These are phyloP conservation scores for Parelbella ahira DNA, from an alignment of 2,888 invertebrate species.

Conservation along the genomic window DNA sequence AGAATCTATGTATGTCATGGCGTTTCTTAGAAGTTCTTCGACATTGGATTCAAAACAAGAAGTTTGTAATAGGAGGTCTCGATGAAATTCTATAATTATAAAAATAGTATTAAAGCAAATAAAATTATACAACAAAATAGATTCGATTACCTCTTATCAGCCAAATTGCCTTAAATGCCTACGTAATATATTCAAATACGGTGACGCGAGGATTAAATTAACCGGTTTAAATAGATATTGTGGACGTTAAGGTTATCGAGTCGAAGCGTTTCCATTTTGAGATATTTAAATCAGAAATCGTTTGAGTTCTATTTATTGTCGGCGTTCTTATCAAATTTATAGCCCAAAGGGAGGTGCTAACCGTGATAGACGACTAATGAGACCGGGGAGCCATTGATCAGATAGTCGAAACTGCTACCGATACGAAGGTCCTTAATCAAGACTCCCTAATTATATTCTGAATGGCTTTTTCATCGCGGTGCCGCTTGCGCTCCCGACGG, in stretches of 20 bases:
- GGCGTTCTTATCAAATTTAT: slow-evolving; percentile 39
- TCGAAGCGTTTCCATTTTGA: slow-evolving; percentile 44
- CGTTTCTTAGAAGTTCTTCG: no score
- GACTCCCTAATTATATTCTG: slow-evolving; percentile 25
- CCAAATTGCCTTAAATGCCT: slow-evolving; percentile 61
- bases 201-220: slow-evolving; percentile 38
- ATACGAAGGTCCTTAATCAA: slow-evolving; percentile 27
- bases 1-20: no score
- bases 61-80: no score
- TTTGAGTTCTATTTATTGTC: slow-evolving; percentile 54
- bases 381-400: slow-evolving; percentile 33
- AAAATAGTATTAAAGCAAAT: neutral
- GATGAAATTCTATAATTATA: no score
- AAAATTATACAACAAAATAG: neutral
- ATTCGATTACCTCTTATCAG: slow-evolving; percentile 45
- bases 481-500: slow-evolving; percentile 14
- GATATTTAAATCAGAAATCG: slow-evolving; percentile 52
- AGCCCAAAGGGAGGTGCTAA: slow-evolving; percentile 43
- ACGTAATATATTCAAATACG: slow-evolving; percentile 48
- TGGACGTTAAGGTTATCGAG: slow-evolving; percentile 50
- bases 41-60: no score
- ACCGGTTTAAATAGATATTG: slow-evolving; percentile 43
- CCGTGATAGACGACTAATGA: slow-evolving; percentile 44
- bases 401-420: slow-evolving; percentile 39
- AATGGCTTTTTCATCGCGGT: slow-evolving; percentile 23